Conservation (phyloP, 2,888 invertebrate genomes). For the Agapostemon virescens region DNA sequence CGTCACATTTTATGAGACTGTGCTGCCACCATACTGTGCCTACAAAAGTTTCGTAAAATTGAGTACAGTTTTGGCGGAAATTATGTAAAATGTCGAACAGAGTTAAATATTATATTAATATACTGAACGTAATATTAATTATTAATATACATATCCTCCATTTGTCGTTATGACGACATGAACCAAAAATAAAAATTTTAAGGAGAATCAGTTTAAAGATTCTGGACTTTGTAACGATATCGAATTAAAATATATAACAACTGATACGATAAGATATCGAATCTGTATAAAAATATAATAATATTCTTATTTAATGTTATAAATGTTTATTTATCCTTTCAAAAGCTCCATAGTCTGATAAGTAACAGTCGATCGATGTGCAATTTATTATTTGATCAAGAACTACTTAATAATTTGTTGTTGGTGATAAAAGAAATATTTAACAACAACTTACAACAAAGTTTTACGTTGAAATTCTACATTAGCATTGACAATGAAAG, state of each 20-base stretch:
- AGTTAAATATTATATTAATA: not conserved
- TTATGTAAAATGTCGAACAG: conserved; percentile 18
- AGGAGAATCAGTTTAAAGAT: not conserved
- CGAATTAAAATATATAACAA: not conserved
- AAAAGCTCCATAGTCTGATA: not conserved
- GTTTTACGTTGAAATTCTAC: not conserved
- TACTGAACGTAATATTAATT: not conserved
- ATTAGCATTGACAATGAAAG: not conserved
- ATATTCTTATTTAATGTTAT: not conserved
- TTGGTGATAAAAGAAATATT: not conserved
- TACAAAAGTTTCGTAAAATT: not conserved
- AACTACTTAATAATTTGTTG: not conserved
- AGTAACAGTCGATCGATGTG: not conserved
- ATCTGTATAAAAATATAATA: not conserved
- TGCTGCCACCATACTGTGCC: conserved; percentile 62
- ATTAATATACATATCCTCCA: not conserved
- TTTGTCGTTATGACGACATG: not conserved
- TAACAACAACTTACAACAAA: not conserved
- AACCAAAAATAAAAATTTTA: not conserved
- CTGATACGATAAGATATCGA: not conserved
- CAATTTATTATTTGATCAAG: no score
- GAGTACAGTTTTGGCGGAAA: conserved; percentile 37
- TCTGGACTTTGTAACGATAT: not conserved
- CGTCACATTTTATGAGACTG: conserved; percentile 69
- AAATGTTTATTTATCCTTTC: not conserved